Evolutionary conservation across 1,140 invertebrate genomes (phyloP), one percentile per base, ranked within the genome.

Genomic region (Lepidostoma basale): DNA sequence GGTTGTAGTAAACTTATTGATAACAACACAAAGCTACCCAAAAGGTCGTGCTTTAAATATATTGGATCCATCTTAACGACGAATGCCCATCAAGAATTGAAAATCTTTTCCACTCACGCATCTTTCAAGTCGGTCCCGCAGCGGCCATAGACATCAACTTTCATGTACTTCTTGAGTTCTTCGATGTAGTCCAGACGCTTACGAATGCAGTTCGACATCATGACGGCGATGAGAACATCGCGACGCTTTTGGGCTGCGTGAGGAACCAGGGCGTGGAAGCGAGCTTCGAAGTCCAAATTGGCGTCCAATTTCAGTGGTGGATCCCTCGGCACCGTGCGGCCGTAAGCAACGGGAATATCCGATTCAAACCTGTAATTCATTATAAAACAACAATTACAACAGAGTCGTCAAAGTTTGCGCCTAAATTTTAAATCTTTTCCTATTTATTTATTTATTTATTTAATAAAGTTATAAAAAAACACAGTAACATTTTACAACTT

Each of bases 301-400:
- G 36, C 54, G 12, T 59, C 20, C 4, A 62, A n/a, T 12, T 22
- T 6, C 22, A 30, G 3, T 30, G n/a, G 25, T 20, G 23, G 30
- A n/a, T 18, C 18, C 44, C 74, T 67, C 2, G 70, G 40, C 33
- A 86, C 18, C 3, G 82, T 84, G 56, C 85, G 75, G 9, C 85
- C 88, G 68, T 89, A 89, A 2, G 87, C 86, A 2, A 88, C 83
- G 0, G 86, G 87, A 14, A 89, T 79, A 64, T 89, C 87, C 3
- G 87, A 85, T 70, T 88, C 84, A 70, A 78, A 79, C 64, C 84
- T 80, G 56, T 25, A 77, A 76, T n/a, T n/a, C n/a, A n/a, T n/a
- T n/a, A n/a, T n/a, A n/a, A n/a, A n/a, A n/a, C n/a, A n/a, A n/a
- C n/a, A n/a, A n/a, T n/a, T n/a, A n/a, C n/a, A n/a, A n/a, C n/a